Evolutionary conservation across 1,140 invertebrate species (phyloP), one percentile per base, ranked within the genome.

Genomic region (Drosophila asahinai): DNA sequence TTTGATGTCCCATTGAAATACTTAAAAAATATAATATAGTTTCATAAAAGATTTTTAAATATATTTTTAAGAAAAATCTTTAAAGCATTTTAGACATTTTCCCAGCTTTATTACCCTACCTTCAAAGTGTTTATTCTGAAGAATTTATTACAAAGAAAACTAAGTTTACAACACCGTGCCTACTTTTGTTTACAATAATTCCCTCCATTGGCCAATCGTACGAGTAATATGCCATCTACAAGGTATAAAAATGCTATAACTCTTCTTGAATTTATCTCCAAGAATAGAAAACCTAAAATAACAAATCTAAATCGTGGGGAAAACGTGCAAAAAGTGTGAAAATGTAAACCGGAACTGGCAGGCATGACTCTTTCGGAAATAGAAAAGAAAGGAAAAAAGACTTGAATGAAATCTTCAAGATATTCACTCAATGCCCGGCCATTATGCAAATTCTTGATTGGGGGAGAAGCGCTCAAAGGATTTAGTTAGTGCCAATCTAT

Each of bases 371-470:
- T 33, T 60, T 38, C 59, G 54, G 60, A 27, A 22, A 14, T 6
- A 30, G 27, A 30, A 30, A 30, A 6, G 6, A 30, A 6, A 30
- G 27, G 27, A 30, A 38, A 36, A 12, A 27, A n/a, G 14, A n/a
- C 25, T 22, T 30, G 33, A 76, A 77, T 52, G 19, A 73, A 61
- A 27, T 43, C 48, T 72, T 72, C 42, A 36, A 73, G 70, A 73
- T 59, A 49, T 60, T 36, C 58, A 76, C 36, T 51, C 43, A 38
- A 40, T 54, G 48, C 45, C 33, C 30, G 58, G 52, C 77, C 42
- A 79, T 79, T 80, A 80, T 80, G 77, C 77, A 72, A 79, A 79
- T 79, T 15, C 15, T 14, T 22, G 43, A 52, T 70, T 70, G 72
- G 49, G 19, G 14, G n/a, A 33, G 33, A 52, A 25, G 19, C 22